These are phyloP conservation scores for Nysson spinosus DNA, from an alignment of 2,888 invertebrate genomes.

Conservation along the genomic window DNA sequence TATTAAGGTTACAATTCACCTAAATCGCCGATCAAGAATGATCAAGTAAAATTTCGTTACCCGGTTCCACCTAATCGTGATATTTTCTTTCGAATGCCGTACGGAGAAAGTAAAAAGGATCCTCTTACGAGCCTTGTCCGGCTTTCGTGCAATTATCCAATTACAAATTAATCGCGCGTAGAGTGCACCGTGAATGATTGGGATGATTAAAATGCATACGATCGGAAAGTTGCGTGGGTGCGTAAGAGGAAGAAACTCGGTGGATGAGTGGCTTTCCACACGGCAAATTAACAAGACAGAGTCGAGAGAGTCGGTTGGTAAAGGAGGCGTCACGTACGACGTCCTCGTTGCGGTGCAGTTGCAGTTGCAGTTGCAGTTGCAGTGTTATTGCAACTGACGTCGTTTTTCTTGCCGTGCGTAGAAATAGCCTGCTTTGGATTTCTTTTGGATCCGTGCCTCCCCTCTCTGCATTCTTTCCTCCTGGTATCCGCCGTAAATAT, in stretches of 20 bases:
- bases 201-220: slow-evolving; percentile 3
- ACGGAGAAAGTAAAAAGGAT: slow-evolving; percentile 1
- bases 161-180: slow-evolving; percentile 7
- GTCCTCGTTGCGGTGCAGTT: slow-evolving; percentile 21
- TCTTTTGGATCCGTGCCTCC: slow-evolving; percentile 10
- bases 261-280: neutral
- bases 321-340: slow-evolving; percentile 15
- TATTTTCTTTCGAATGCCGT: neutral
- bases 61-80: neutral
- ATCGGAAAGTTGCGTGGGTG: slow-evolving; percentile 2
- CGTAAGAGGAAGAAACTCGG: neutral
- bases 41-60: no score
- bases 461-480: slow-evolving; percentile 23
- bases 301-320: slow-evolving; percentile 12
- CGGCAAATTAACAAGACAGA: slow-evolving; percentile 19
- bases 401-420: slow-evolving; percentile 10
- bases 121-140: neutral
- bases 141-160: slow-evolving; percentile 10
- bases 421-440: slow-evolving; percentile 11
- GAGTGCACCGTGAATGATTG: neutral
- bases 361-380: slow-evolving; percentile 10
- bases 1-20: slow-evolving; percentile 16
- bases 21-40: no score
- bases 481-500: slow-evolving; percentile 5
- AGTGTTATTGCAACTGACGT: slow-evolving; percentile 14